Base-by-base conservation (phyloP, 1,140 invertebrate genomes). In the Zaprionus ghesquierei region DNA sequence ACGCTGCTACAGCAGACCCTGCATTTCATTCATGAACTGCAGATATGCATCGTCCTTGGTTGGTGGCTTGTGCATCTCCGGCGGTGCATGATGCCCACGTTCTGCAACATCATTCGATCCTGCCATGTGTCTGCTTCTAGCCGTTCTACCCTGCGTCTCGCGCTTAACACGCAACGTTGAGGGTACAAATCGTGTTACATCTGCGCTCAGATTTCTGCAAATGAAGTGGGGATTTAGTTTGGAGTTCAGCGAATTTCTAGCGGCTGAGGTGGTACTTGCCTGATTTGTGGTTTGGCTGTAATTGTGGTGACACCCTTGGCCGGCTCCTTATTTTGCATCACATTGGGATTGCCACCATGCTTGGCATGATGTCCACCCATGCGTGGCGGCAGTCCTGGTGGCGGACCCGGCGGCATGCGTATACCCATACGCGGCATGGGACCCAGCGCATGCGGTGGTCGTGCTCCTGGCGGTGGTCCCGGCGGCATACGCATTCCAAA, bases 1-100 rank as follows among this genome's bases (percentile, higher is more conserved):
- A 12, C 3, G 5, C 18, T 55, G 69, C 78, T 94, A 99, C 85
- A 99, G 94, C 23, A 99, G 93, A 41, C 96, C 97, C 92, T 98
- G 95, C 98, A 99, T 99, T 94, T 99, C 98, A 92, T 96, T 96
- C 98, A 99, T 99, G 92, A 99, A 99, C 91, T 98, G 97, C 93
- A 98, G 96, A 89, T 99, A 99, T 33, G 98, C 98, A 91, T 99
- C 98, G 90, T 99, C 98, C 92, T 99, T 99, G 35, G 96, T 98
- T 38, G 95, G 95, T 75, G 94, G 93, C 75, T 92, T 92, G 41
- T 94, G 93, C 2, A 92, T 77, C 61, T 93, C 93, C 61, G 92
- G 87, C 5, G 89, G 62, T 3, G 58, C 68, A 2, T 92, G 90
- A 1, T 29, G n/a, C 3, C 23, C 22, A 1, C 74, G 74, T 3